Conservation (phyloP, 2,797 vertebrate genomes). For the Pseudotriccus pelzelni region DNA sequence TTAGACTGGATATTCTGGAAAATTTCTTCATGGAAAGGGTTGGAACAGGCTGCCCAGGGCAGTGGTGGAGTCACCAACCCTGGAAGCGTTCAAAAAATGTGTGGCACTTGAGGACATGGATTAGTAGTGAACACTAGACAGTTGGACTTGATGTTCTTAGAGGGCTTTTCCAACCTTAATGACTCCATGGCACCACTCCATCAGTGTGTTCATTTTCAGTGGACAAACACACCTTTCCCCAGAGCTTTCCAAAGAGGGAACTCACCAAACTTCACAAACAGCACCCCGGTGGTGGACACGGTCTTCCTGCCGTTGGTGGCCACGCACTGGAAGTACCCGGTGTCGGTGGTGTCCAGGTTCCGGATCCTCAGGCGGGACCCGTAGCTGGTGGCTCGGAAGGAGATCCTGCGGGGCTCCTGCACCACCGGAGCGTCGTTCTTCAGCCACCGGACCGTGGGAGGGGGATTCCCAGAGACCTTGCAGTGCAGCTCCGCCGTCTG, state of each 20-base stretch:
- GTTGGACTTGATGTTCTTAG: accelerated
- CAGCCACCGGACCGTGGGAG: conserved; percentile 89
- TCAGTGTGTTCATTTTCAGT: not conserved
- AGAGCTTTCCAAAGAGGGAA: no score
- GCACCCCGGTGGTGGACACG: conserved; percentile 92
- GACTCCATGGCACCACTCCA: not conserved
- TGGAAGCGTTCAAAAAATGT: accelerated
- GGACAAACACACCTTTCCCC: not conserved
- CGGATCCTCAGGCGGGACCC: conserved; percentile 94
- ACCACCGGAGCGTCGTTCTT: conserved; percentile 97
- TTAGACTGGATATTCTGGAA: not conserved
- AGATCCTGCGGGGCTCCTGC: conserved; percentile 91
- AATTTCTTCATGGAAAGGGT: not conserved
- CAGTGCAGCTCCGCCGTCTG: conserved; percentile 93
- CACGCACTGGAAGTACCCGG: conserved; percentile 97
- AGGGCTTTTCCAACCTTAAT: not conserved
- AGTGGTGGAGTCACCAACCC: not conserved
- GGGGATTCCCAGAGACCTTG: conserved; percentile 88
- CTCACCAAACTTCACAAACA: conserved; percentile 97
- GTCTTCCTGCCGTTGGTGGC: conserved; percentile 87
- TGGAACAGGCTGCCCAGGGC: not conserved
- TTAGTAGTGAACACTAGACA: accelerated
- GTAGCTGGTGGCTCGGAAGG: conserved; percentile 84
- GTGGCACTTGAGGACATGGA: accelerated
- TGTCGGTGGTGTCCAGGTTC: conserved; percentile 97